Base-by-base conservation (phyloP, 2,113 vertebrate species). In the Terrapene triunguis region DNA sequence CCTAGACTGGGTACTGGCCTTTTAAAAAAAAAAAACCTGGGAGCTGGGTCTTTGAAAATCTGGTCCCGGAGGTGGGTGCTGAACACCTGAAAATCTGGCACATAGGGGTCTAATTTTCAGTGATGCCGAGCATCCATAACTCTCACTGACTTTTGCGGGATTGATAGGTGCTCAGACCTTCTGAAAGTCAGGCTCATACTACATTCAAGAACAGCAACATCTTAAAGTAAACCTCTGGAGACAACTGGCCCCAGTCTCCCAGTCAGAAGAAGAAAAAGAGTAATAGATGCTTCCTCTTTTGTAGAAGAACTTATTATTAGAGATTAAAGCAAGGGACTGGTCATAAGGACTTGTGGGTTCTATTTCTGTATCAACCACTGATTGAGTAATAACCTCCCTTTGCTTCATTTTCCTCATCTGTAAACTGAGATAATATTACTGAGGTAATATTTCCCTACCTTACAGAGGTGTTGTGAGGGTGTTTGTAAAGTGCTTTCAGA, bases 271-370 rank as follows among this genome's bases (percentile, higher is more conserved):
- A 82, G 0, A 83, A 47, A 0, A 65, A 27, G 82, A 92, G 50
- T 47, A 84, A 82, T 78, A 76, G 47, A 17, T 55, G 89, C 94
- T 94, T 96, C 85, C 72, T 91, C 81, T 94, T 96, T 86, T 32
- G 91, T 42, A 87, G 8, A 32, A 47, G 76, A 76, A 65, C 29
- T 94, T 92, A 17, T 1, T 72, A 86, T 48, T 76, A 38, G 74
- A 62, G 76, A 48, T 89, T 81, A 78, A 88, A 96, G 54, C 82
- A 82, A 0, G 4, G 95, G 88, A 47, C 78, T 84, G 27, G 69
- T 76, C n/a, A n/a, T 95, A 87, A 53, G 91, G 21, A 53, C 38
- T 11, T 78, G 27, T 51, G 35, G 25, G 35, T 90, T 89, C 87
- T 89, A 14, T 35, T 55, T 92, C 59, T 22, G 13, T 1, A 10